These are phyloP conservation scores for Luperina testacea DNA, from an alignment of 2,888 invertebrate species.

Conservation along the genomic window DNA sequence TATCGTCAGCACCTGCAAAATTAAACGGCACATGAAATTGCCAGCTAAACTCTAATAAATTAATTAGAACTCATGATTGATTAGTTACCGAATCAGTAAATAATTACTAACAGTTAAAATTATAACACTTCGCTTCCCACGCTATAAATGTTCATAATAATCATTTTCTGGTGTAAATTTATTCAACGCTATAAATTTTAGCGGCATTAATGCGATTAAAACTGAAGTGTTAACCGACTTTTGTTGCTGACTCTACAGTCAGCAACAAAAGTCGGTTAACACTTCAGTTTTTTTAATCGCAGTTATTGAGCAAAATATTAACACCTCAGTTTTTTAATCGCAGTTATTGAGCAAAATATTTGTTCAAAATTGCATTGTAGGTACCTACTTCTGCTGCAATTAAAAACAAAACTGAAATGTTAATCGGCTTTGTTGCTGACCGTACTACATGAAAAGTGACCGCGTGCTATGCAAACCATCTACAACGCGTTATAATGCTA, in stretches of 20 bases:
- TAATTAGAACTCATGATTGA: conserved; percentile 38
- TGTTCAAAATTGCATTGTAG: too few relatives aligned
- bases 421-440: too few relatives aligned
- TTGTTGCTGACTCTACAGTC: too few relatives aligned
- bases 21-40: conserved; percentile 17
- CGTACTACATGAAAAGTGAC: neutral
- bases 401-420: too few relatives aligned
- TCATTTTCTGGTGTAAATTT: conserved; percentile 39
- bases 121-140: conserved; percentile 16
- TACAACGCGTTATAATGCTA: neutral
- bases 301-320: too few relatives aligned
- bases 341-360: too few relatives aligned
- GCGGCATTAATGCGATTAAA: conserved; percentile 39
- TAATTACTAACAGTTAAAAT: conserved; percentile 29
- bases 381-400: too few relatives aligned
- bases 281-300: too few relatives aligned
- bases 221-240: too few relatives aligned
- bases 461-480: conserved; percentile 10
- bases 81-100: conserved; percentile 34
- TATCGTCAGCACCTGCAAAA: conserved; percentile 4
- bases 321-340: too few relatives aligned
- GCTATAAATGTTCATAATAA: conserved; percentile 43
- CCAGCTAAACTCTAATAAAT: conserved; percentile 33
- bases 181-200: conserved; percentile 55
- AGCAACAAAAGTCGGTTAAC: too few relatives aligned